phyloP scores from a whole-genome alignment of 2,113 vertebrate species.

The Lipophrys pholis region DNA sequence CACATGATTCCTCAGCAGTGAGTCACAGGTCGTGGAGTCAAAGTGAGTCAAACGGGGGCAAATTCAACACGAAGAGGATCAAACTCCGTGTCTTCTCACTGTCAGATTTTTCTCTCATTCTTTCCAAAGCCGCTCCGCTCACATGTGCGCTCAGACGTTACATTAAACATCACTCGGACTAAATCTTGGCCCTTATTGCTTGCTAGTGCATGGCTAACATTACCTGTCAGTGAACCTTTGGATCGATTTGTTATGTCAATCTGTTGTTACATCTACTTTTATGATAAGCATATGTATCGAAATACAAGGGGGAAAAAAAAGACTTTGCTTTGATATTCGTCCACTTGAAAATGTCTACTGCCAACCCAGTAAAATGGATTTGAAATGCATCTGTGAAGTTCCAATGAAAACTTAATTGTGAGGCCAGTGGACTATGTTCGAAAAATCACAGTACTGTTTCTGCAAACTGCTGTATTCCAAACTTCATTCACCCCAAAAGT shows the following conservation, averaged over 20 bases:
- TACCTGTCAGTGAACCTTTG: background rate
- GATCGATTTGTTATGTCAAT: background rate
- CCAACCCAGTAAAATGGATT: conserved; percentile 7
- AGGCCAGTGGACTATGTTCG: conserved; percentile 4
- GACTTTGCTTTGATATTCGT: background rate
- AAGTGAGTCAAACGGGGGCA: conserved; percentile 32
- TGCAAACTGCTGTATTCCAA: conserved; percentile 9
- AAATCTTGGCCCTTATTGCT: conserved; percentile 1
- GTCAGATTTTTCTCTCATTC: conserved; percentile 29
- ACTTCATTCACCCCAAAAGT: background rate
- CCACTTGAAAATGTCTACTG: background rate
- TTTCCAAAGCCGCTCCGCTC: conserved; percentile 5
- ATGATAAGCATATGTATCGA: background rate
- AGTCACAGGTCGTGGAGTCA: conserved; percentile 70
- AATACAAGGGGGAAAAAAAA: background rate
- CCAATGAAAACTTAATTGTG: background rate
- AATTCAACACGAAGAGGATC: conserved; percentile 36
- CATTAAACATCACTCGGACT: background rate
- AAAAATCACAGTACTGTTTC: conserved; percentile 1
- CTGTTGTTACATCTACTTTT: background rate
- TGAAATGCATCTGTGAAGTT: conserved; percentile 15
- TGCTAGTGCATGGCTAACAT: conserved; percentile 7
- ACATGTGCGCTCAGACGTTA: background rate
- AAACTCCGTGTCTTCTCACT: conserved; percentile 43
- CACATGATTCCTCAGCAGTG: conserved; percentile 69